Conservation (phyloP, 2,888 invertebrate genomes). For the Philereme vetulata region DNA sequence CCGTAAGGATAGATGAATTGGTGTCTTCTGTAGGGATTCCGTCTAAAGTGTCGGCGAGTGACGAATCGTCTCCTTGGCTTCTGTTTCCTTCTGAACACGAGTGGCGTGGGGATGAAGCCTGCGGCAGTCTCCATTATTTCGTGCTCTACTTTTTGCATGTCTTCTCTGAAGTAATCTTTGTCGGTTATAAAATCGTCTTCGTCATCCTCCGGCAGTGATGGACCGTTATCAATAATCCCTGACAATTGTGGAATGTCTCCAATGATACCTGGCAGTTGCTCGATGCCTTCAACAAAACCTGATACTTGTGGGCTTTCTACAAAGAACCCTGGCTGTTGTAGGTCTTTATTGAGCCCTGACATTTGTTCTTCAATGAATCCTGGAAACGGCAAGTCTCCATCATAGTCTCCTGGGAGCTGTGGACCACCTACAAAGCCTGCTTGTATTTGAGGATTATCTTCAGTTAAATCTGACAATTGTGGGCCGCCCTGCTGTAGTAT, state of each 20-base stretch:
- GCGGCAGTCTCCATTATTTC: conserved; percentile 74
- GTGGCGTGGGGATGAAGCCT: conserved; percentile 62
- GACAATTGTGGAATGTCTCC: conserved; percentile 5
- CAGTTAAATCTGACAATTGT: conserved; percentile 9
- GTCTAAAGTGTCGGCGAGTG: conserved; percentile 57
- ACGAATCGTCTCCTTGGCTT: conserved; percentile 55
- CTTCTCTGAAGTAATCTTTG: conserved; percentile 47
- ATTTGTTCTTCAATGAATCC: background rate
- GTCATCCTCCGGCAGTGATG: conserved; percentile 21
- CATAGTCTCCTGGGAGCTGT: background rate
- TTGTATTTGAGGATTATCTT: background rate
- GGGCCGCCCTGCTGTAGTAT: background rate
- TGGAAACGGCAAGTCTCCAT: background rate
- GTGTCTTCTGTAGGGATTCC: conserved; percentile 58
- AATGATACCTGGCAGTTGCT: conserved; percentile 7
- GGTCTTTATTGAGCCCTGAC: background rate
- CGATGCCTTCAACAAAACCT: conserved; percentile 2
- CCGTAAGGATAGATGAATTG: conserved; percentile 61
- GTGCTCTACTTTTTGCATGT: conserved; percentile 53
- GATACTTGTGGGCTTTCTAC: conserved; percentile 8
- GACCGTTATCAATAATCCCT: conserved; percentile 11
- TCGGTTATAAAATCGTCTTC: conserved; percentile 35
- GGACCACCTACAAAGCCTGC: conserved; percentile 6
- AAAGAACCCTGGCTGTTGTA: conserved; percentile 1
- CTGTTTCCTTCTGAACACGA: conserved; percentile 53